Base-by-base conservation (phyloP, 1,140 invertebrate genomes). In the Battus philenor region DNA sequence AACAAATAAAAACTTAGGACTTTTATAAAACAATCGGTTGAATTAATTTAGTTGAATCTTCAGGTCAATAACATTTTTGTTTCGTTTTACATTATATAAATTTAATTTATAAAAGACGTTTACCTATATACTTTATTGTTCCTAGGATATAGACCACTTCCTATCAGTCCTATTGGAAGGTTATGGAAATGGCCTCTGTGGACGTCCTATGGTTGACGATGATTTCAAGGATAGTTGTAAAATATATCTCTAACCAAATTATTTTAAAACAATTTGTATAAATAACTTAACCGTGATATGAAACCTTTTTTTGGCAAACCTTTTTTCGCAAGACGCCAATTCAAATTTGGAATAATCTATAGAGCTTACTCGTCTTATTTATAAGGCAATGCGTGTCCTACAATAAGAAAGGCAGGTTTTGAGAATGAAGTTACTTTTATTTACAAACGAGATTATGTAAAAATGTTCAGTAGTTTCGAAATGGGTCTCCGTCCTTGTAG, bases 401-500 rank as follows among this genome's bases (percentile, higher is more conserved):
- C 38, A 41, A 29, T 16, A 27, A 41, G 13, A 41, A 41, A 29
- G 38, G 24, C 29, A 41, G 38, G 38, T 41, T 41, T 41, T 29
- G 29, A 29, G 38, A 29, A 41, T 27, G 15, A 27, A 41, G 38
- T 41, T 29, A 29, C 38, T 41, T n/a, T 41, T 38, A 38, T 38
- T 26, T 29, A n/a, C n/a, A 41, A 41, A 41, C 15, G 38, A 41
- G 38, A 41, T 41, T 41, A 41, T 41, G 38, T 17, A 41, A 41
- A 41, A 29, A 41, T 41, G 24, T 41, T 29, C 12, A 17, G 38
- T 27, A 29, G 24, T 41, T 41, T 10, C 12, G 26, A 26, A 41
- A 41, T 41, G 38, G 38, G 38, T 20, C 18, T 9, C 15, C 24
- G 22, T 17, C 38, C 24, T 41, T 27, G 24, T 29, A 13, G 18